Evolutionary conservation across 2,113 vertebrate genomes (phyloP).

Genomic region (Phrynosoma platyrhinos): DNA sequence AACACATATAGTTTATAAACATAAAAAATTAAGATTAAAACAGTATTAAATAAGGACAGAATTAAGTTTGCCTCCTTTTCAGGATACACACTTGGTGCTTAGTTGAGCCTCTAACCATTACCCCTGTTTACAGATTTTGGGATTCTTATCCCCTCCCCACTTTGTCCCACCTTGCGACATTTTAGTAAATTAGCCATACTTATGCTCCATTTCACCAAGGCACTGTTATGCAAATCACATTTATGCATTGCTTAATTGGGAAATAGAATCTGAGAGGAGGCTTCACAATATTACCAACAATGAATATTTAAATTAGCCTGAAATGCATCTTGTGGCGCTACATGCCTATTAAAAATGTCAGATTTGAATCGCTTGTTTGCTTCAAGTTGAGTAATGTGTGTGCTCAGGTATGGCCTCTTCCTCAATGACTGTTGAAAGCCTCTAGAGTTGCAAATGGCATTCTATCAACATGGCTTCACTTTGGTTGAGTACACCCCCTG

Average conservation of each 20-base stretch:
- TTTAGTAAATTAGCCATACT: slow-evolving; percentile 58
- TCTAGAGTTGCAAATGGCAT: slow-evolving; percentile 50
- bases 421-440: slow-evolving; percentile 29
- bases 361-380: slow-evolving; percentile 31
- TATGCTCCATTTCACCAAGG: slow-evolving; percentile 54
- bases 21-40: too few species aligned
- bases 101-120: not conserved
- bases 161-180: slow-evolving; percentile 53
- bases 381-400: not conserved
- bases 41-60: too few species aligned
- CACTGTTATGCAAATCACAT: slow-evolving; percentile 55
- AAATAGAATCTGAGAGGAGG: slow-evolving; percentile 46
- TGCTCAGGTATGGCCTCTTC: slow-evolving; percentile 29
- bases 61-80: not conserved
- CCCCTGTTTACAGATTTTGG: not conserved
- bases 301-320: slow-evolving; percentile 65
- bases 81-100: not conserved
- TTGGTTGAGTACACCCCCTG: not conserved
- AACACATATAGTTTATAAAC: too few species aligned
- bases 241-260: slow-evolving; percentile 61
- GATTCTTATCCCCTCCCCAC: slow-evolving; percentile 23
- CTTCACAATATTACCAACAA: slow-evolving; percentile 62
- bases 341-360: slow-evolving; percentile 34
- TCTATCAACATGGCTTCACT: not conserved
- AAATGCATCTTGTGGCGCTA: slow-evolving; percentile 45